phyloP scores from a whole-genome alignment of 2,888 invertebrate species.

The Lasioglossum vierecki region DNA sequence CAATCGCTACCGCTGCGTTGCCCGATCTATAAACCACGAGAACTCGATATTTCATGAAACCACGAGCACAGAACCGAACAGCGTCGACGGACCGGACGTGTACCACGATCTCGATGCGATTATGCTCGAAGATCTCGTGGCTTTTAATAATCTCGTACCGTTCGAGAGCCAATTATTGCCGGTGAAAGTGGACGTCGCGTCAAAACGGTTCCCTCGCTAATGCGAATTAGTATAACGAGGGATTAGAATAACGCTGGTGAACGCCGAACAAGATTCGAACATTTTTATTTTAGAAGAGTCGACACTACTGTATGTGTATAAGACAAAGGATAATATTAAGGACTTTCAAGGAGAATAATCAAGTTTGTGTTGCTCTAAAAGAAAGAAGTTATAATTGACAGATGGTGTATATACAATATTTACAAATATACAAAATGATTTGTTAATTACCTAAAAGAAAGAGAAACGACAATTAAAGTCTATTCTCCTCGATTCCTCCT shows the following conservation, averaged over 20 bases:
- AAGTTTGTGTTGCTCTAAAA: no score
- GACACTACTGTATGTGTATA: not conserved
- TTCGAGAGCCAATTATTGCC: constrained; percentile 15
- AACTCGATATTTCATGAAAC: constrained; percentile 51
- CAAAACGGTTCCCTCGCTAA: not conserved
- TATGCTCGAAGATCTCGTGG: not conserved
- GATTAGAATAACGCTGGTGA: no score
- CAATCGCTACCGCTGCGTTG: constrained; percentile 63
- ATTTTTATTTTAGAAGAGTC: not conserved
- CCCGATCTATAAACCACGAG: constrained; percentile 34
- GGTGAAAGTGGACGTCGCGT: constrained; percentile 27
- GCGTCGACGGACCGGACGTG: not conserved
- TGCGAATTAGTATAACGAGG: not conserved
- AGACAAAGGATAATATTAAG: no score
- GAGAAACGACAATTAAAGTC: no score
- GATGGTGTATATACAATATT: no score
- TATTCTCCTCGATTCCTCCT: no score
- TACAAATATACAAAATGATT: no score
- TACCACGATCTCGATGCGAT: not conserved
- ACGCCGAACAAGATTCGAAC: not conserved
- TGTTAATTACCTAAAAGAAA: no score
- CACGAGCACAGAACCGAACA: not conserved
- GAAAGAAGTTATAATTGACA: no score
- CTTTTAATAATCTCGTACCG: constrained; percentile 5
- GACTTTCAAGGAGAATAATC: no score